Percentiles rank a stretch among this genome's conserved stretches.
Conservation (phyloP, 2,113 vertebrate genomes). For the Narcine bancroftii region DNA sequence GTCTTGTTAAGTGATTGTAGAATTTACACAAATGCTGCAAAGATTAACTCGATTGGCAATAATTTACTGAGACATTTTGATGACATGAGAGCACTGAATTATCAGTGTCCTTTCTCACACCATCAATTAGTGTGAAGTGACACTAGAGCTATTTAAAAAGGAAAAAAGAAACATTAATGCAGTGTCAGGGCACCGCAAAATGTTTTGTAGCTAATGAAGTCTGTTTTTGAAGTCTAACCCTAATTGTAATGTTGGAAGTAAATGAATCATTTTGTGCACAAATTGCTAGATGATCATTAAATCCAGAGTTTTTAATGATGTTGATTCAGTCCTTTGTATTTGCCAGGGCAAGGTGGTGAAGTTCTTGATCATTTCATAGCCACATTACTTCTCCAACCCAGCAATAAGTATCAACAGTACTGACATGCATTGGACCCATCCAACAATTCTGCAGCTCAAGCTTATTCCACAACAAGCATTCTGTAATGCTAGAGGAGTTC, state of each 20-base stretch:
- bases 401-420: not conserved
- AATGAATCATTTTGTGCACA: too few species aligned
- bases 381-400: not conserved
- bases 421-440: not conserved
- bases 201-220: too few species aligned
- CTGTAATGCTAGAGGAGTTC: too few species aligned
- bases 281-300: too few species aligned
- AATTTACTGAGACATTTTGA: not conserved
- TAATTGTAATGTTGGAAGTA: too few species aligned
- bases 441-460: not conserved
- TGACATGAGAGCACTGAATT: not conserved
- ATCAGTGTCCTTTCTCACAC: not conserved
- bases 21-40: not conserved
- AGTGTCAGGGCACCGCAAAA: too few species aligned
- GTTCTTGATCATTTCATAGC: not conserved
- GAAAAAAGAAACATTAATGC: too few species aligned
- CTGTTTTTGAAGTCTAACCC: too few species aligned
- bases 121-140: not conserved
- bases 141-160: not conserved
- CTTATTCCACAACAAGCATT: not conserved
- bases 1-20: not conserved
- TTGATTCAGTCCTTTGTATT: too few species aligned
- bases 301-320: too few species aligned
- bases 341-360: too few species aligned
- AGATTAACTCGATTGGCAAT: not conserved